Evolutionary conservation across 2,888 invertebrate genomes (phyloP).

Genomic region (Lepidocyrtoides sp.): DNA sequence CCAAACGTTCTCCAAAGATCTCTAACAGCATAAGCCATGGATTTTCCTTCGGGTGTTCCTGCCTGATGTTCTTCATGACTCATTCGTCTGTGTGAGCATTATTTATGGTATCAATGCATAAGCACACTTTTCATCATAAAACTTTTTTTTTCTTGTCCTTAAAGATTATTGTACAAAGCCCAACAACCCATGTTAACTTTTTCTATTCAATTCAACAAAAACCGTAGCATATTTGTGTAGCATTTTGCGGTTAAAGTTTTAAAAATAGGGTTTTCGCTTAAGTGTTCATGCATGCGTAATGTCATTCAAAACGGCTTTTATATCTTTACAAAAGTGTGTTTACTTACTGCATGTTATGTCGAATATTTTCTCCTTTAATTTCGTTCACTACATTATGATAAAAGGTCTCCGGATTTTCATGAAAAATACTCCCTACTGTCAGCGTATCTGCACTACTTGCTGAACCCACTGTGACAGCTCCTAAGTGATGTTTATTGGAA

Average conservation of each 20-base stretch:
- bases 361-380: constrained; percentile 84
- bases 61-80: constrained; percentile 84
- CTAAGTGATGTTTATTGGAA: constrained; percentile 71
- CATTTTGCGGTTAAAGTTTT: neutral
- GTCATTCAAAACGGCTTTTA: neutral
- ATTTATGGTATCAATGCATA: constrained; percentile 44
- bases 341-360: constrained; percentile 83
- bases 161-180: neutral
- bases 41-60: constrained; percentile 84
- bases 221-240: neutral
- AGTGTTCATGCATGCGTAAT: neutral
- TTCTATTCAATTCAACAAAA: neutral
- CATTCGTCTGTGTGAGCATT: constrained; percentile 81
- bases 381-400: constrained; percentile 83
- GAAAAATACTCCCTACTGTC: constrained; percentile 63
- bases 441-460: constrained; percentile 43
- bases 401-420: constrained; percentile 83
- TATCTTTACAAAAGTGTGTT: neutral
- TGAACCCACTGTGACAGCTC: constrained; percentile 34
- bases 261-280: neutral
- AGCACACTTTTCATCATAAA: neutral
- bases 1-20: constrained; percentile 85
- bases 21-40: constrained; percentile 84
- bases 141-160: neutral
- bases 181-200: neutral